These are phyloP conservation scores for Poecilobothrus nobilitatus DNA, from an alignment of 2,888 invertebrate species.

Conservation along the genomic window DNA sequence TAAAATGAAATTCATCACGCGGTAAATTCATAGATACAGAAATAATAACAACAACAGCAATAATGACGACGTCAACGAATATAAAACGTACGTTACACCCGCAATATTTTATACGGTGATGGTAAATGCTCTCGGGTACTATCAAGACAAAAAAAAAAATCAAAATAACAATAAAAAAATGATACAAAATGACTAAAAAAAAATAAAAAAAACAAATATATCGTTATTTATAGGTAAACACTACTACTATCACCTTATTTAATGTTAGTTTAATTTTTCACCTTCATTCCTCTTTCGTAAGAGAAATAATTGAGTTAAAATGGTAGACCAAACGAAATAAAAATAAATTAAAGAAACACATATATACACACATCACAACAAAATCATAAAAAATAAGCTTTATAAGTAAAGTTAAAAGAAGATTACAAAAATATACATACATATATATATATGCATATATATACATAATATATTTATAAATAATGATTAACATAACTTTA, in stretches of 20 bases:
- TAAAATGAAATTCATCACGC: background rate
- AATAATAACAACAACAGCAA: no score
- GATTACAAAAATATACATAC: no score
- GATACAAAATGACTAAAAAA: no score
- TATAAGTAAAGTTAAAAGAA: no score
- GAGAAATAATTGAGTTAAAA: background rate
- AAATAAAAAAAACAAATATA: background rate
- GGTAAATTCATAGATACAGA: background rate
- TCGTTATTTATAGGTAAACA: background rate
- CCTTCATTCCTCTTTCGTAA: no score
- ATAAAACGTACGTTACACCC: slow-evolving; percentile 1
- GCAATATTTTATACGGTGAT: background rate
- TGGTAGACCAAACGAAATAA: background rate
- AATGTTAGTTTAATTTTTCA: background rate
- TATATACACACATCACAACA: background rate
- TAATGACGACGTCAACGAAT: background rate
- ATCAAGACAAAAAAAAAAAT: background rate
- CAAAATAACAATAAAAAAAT: background rate
- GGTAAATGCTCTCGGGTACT: background rate
- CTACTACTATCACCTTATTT: background rate
- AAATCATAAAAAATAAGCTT: background rate
- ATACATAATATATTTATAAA: no score
- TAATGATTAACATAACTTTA: no score
- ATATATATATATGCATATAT: no score
- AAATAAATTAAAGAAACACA: background rate